Conservation (phyloP, 2,113 vertebrate species). For the Dipodomys ordii region DNA sequence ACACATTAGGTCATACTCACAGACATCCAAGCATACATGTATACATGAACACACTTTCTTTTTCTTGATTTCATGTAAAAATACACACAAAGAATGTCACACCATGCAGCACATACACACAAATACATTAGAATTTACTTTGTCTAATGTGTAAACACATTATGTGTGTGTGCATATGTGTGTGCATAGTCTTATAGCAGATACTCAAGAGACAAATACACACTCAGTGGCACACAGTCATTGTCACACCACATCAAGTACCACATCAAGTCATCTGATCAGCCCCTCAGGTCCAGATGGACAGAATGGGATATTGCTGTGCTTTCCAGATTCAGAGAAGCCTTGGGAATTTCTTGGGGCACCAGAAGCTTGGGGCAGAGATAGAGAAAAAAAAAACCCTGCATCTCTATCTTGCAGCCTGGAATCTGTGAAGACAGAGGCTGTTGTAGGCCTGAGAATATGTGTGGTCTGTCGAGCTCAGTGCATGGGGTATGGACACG, state of each 20-base stretch:
- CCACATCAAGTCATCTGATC: background rate
- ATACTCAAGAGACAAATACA: background rate
- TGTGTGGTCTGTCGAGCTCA: background rate
- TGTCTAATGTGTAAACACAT: background rate
- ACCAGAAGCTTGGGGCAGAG: background rate
- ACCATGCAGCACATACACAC: background rate
- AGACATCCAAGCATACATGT: background rate
- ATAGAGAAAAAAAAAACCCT: rapidly evolving
- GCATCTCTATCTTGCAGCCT: background rate
- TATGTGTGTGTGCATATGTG: rapidly evolving
- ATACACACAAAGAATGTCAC: background rate
- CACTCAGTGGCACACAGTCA: background rate
- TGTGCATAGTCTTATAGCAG: background rate
- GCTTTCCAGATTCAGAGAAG: background rate
- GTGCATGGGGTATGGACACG: background rate
- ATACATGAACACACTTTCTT: background rate
- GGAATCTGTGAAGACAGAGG: background rate
- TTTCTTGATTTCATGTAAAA: background rate
- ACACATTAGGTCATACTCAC: background rate
- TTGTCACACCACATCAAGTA: background rate
- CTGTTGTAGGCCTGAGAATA: background rate
- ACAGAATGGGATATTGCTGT: too few relatives aligned
- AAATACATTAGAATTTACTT: rapidly evolving
- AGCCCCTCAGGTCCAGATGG: background rate
- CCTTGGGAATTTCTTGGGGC: background rate